phyloP scores from a whole-genome alignment of 2,888 invertebrate species.

The Lumbricus terrestris region DNA sequence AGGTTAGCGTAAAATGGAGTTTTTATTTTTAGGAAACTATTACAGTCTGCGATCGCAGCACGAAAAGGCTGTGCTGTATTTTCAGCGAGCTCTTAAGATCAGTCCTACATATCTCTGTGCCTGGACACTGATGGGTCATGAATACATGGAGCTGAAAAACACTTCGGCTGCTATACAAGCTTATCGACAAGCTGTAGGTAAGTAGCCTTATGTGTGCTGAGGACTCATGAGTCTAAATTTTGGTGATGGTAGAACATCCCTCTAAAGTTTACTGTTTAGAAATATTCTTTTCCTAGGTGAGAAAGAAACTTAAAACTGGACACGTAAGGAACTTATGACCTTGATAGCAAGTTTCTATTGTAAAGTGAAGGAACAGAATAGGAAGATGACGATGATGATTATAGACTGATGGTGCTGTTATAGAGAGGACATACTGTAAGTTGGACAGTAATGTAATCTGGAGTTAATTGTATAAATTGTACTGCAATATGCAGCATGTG shows the following conservation, averaged over 20 bases:
- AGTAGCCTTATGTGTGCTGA: slow-evolving; percentile 36
- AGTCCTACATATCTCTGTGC: slow-evolving; percentile 92
- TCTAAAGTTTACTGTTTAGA: neutral
- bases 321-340: neutral
- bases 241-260: neutral
- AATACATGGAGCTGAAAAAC: slow-evolving; percentile 97
- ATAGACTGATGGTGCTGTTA: too few relatives aligned
- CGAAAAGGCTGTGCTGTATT: slow-evolving; percentile 95
- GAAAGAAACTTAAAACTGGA: neutral
- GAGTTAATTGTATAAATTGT: too few relatives aligned
- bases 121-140: slow-evolving; percentile 98
- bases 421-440: too few relatives aligned
- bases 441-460: too few relatives aligned
- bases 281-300: neutral
- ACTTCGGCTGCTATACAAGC: slow-evolving; percentile 97
- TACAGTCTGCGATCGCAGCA: slow-evolving; percentile 93
- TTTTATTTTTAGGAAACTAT: slow-evolving; percentile 73
- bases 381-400: too few relatives aligned
- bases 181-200: slow-evolving; percentile 92
- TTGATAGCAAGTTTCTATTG: too few relatives aligned
- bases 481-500: too few relatives aligned
- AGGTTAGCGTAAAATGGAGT: neutral
- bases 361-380: too few relatives aligned
- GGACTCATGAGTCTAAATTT: neutral
- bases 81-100: slow-evolving; percentile 87